Conservation (phyloP, 2,888 invertebrate species). For the Copidosoma aretas region DNA sequence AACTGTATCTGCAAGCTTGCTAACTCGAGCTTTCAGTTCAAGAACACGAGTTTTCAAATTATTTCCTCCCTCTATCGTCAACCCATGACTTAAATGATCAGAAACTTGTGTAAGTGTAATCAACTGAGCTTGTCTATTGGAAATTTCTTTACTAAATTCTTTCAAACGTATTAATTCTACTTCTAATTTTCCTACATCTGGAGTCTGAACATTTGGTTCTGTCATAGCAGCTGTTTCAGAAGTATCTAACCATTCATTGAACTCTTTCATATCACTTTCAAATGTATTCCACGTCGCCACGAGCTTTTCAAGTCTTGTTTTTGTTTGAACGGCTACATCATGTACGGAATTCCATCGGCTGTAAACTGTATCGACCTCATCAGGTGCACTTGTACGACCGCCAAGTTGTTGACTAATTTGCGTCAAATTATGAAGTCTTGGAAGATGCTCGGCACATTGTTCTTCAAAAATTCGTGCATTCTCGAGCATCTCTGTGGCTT, state of each 20-base stretch:
- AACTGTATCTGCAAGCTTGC: slow-evolving; percentile 77
- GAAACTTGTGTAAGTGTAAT: slow-evolving; percentile 80
- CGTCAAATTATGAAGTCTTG: slow-evolving; percentile 76
- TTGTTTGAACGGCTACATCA: slow-evolving; percentile 79
- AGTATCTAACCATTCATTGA: slow-evolving; percentile 78
- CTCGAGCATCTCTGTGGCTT: slow-evolving; percentile 80
- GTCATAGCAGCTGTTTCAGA: slow-evolving; percentile 71
- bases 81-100: slow-evolving; percentile 78
- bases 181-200: slow-evolving; percentile 78
- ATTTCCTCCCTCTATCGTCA: slow-evolving; percentile 79
- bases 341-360: slow-evolving; percentile 87
- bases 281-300: slow-evolving; percentile 83
- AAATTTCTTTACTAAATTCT: slow-evolving; percentile 83
- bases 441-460: slow-evolving; percentile 79
- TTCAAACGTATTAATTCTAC: slow-evolving; percentile 78
- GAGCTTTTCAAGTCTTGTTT: slow-evolving; percentile 78
- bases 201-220: slow-evolving; percentile 71
- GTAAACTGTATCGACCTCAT: slow-evolving; percentile 84
- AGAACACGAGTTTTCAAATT: slow-evolving; percentile 75
- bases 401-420: slow-evolving; percentile 78
- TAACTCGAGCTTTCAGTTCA: slow-evolving; percentile 77
- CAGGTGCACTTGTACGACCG: slow-evolving; percentile 78
- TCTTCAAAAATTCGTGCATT: slow-evolving; percentile 76
- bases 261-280: slow-evolving; percentile 76
- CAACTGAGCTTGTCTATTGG: slow-evolving; percentile 83